phyloP scores from a whole-genome alignment of 2,888 invertebrate species.

The Zelleria hepariella region DNA sequence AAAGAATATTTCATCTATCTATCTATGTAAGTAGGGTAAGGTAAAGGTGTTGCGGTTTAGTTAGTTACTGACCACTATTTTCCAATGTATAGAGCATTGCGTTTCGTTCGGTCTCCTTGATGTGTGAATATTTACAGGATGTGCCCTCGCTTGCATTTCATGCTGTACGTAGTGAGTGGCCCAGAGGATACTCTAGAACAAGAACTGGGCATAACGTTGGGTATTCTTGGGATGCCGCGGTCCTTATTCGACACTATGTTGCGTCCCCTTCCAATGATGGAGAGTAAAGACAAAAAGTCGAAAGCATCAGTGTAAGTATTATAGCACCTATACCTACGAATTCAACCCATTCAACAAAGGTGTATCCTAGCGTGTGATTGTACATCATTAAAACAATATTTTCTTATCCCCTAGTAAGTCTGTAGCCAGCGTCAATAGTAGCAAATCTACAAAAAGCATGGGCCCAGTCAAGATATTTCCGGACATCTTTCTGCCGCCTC shows the following conservation, averaged over 20 bases:
- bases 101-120: no score
- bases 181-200: slow-evolving; percentile 67
- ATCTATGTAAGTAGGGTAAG: no score
- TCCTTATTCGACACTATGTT: slow-evolving; percentile 72
- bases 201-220: slow-evolving; percentile 60
- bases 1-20: no score
- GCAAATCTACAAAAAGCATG: neutral
- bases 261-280: slow-evolving; percentile 24
- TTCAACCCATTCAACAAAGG: no score
- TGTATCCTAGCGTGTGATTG: no score
- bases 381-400: no score
- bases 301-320: neutral
- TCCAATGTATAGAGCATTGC: no score
- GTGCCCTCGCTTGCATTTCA: slow-evolving; percentile 55
- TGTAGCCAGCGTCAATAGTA: neutral
- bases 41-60: no score
- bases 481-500: neutral
- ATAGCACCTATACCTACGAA: no score
- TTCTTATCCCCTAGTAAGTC: neutral
- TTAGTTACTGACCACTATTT: no score
- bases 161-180: slow-evolving; percentile 66
- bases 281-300: neutral
- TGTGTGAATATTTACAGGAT: slow-evolving; percentile 22
- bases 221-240: slow-evolving; percentile 73
- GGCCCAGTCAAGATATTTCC: neutral